Percentiles rank a stretch among this genome's conserved stretches.
Conservation (phyloP, 2,113 vertebrate genomes). For the Micromys minutus region DNA sequence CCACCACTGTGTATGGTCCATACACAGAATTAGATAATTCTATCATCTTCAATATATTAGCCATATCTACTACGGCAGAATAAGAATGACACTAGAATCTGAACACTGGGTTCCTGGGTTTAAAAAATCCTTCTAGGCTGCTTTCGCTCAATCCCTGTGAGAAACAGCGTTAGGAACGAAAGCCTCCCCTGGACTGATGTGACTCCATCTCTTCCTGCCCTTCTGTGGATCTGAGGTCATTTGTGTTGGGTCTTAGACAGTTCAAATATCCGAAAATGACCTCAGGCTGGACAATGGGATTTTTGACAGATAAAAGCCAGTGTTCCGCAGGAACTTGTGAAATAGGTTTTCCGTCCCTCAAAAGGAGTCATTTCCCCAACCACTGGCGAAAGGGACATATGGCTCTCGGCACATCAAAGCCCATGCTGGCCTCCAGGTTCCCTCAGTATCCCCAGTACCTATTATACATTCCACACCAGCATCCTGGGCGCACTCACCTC, state of each 20-base stretch:
- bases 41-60: conserved; percentile 24
- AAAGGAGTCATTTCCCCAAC: background rate
- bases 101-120: background rate
- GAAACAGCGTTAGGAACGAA: background rate
- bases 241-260: background rate
- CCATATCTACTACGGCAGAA: background rate
- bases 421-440: background rate
- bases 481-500: background rate
- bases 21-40: background rate
- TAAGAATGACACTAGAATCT: background rate
- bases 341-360: background rate
- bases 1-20: background rate
- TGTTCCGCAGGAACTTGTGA: background rate
- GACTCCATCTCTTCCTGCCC: background rate
- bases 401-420: background rate
- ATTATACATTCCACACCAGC: background rate
- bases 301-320: background rate
- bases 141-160: background rate
- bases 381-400: background rate
- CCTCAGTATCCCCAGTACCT: background rate
- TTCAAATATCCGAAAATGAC: background rate
- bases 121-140: background rate
- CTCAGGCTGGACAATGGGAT: background rate
- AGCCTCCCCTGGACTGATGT: background rate
- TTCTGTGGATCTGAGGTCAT: background rate